Base-by-base conservation (phyloP, 1,140 invertebrate genomes). In the Centruroides vittatus region DNA sequence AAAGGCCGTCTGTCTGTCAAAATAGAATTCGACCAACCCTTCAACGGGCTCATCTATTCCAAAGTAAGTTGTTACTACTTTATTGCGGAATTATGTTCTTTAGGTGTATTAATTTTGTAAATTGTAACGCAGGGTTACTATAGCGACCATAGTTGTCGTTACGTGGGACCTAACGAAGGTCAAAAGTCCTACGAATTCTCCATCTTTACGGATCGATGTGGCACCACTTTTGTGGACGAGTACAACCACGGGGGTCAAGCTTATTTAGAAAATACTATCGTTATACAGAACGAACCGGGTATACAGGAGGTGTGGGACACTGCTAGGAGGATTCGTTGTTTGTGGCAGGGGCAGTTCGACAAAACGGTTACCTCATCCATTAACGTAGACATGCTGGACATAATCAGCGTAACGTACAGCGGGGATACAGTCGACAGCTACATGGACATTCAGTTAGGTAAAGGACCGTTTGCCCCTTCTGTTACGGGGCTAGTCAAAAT, bases 401-500 rank as follows among this genome's bases (percentile, higher is more conserved):
- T 78, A 0, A 76, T 86, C 0, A 79, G 80, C 52, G 81, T 85
- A 63, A 82, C 63, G 3, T 63, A 62, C 35, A 62, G 59, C 48
- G 63, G 63, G 4, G 63, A 64, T 41, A 51, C 61, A 12, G 61
- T 64, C 13, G 55, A 62, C 5, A 63, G 59, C n/a, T 63, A 62
- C 54, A 62, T 64, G 60, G 63, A 64, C 47, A 62, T 64, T 47
- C 63, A 64, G 54, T 35, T 64, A 10, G 63, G 63, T 5, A 49
- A 55, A n/a, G 63, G 63, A 7, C 63, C 63, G 1, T 64, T 64
- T 47, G 63, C 63, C 12, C 34, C 48, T 48, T 61, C 63, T 46
- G 86, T 85, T 0, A 82, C 82, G 62, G 86, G 86, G 7, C 75
- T 89, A 10, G 83, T 89, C 2, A 85, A 86, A 72, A 88, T 90